Percentiles rank a stretch among this genome's conserved stretches.
Evolutionary conservation across 2,888 invertebrate species (phyloP).

Genomic region (Pyrrhia umbra): DNA sequence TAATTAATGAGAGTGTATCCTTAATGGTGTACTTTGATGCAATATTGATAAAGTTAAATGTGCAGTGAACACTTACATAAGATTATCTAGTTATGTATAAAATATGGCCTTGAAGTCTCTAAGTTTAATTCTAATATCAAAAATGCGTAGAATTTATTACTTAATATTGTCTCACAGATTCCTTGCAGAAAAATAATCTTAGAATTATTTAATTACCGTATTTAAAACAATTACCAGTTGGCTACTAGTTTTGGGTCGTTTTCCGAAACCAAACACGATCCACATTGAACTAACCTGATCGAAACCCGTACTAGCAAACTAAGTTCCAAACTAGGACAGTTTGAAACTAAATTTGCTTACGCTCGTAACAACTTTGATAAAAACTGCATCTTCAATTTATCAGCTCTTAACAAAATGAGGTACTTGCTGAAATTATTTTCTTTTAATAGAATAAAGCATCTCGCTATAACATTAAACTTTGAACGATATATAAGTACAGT

Average conservation of each 20-base stretch:
- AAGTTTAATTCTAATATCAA: too few relatives aligned
- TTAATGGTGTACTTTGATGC: conserved; percentile 45
- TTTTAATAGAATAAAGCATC: not conserved
- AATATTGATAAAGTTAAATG: conserved; percentile 51
- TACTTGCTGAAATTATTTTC: conserved; percentile 3
- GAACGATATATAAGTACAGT: too few relatives aligned
- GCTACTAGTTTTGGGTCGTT: too few relatives aligned
- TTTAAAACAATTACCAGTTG: too few relatives aligned
- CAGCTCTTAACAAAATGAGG: conserved; percentile 4
- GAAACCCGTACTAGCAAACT: conserved; percentile 24
- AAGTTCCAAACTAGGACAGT: conserved; percentile 17
- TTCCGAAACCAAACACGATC: not conserved
- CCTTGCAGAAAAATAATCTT: not conserved
- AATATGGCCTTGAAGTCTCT: too few relatives aligned
- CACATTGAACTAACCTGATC: not conserved
- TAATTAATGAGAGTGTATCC: conserved; percentile 23
- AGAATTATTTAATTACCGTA: too few relatives aligned
- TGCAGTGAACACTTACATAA: conserved; percentile 19
- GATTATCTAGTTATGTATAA: conserved; percentile 29
- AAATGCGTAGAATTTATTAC: too few relatives aligned
- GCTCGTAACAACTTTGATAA: not conserved
- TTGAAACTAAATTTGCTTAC: not conserved
- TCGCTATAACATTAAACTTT: too few relatives aligned
- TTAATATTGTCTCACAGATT: too few relatives aligned
- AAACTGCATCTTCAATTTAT: conserved; percentile 12